A percentile compares a stretch with the other conserved stretches of the same genome.
Evolutionary conservation across 2,797 vertebrate genomes (phyloP).

Genomic region (Phaenicophaeus curvirostris): DNA sequence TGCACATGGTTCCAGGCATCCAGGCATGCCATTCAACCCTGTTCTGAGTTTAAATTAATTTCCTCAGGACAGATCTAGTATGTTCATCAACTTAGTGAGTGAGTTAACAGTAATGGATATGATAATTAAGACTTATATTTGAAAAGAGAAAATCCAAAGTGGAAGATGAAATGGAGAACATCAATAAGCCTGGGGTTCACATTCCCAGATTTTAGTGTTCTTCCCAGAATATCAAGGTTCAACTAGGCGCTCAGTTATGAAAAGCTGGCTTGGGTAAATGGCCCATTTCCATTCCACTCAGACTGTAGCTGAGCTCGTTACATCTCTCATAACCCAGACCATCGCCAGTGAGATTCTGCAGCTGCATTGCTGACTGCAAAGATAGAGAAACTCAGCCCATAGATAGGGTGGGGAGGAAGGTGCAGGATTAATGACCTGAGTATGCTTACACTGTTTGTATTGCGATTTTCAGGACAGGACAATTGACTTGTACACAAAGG

Average conservation of each 20-base stretch:
- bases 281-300: not conserved
- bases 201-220: not conserved
- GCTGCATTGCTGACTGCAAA: accelerated
- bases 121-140: not conserved
- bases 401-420: not conserved
- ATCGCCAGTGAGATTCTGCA: not conserved
- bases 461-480: conserved; percentile 75
- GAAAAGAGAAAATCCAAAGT: not conserved
- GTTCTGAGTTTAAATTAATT: not conserved
- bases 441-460: conserved; percentile 29
- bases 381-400: not conserved
- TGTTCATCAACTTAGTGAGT: accelerated
- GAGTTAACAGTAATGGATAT: not conserved
- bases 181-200: not conserved
- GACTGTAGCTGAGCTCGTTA: not conserved
- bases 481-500: conserved; percentile 81
- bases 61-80: not conserved
- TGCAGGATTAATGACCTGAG: not conserved
- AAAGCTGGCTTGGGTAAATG: not conserved
- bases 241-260: not conserved
- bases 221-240: not conserved
- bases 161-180: not conserved
- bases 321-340: not conserved
- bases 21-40: not conserved
- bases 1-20: not conserved